A percentile compares a stretch with the other conserved stretches of the same genome.
phyloP scores from a whole-genome alignment of 2,113 vertebrate genomes.

The Plectropomus leopardus region DNA sequence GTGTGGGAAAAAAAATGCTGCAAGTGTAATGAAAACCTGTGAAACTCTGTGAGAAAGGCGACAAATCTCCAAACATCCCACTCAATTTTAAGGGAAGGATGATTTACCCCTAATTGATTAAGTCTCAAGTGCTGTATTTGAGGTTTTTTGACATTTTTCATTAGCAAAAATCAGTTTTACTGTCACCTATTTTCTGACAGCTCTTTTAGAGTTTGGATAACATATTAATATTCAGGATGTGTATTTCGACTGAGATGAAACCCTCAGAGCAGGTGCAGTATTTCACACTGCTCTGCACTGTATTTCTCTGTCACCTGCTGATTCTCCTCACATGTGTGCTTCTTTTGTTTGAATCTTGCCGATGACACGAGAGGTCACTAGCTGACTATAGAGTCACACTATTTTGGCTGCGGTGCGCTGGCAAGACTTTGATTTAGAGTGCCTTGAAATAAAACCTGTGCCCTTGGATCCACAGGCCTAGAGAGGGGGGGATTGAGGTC shows the following conservation, averaged over 20 bases:
- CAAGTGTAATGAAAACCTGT: background rate
- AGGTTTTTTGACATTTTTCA: conserved; percentile 7
- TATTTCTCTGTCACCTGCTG: conserved; percentile 11
- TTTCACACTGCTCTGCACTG: background rate
- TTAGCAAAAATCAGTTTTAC: background rate
- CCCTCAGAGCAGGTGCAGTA: conserved; percentile 12
- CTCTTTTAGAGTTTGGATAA: conserved; percentile 5
- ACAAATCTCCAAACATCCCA: background rate
- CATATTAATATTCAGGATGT: conserved; percentile 7
- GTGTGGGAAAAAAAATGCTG: no score
- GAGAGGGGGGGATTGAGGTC: conserved; percentile 70
- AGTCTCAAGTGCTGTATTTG: background rate
- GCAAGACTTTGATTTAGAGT: conserved; percentile 20
- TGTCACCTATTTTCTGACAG: conserved; percentile 8
- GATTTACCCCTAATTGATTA: conserved; percentile 2
- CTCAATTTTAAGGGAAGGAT: conserved; percentile 10
- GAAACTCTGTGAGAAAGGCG: background rate
- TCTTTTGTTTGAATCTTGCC: conserved; percentile 34
- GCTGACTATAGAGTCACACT: background rate
- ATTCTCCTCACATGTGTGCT: conserved; percentile 14
- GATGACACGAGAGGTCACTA: background rate
- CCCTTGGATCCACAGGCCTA: conserved; percentile 48
- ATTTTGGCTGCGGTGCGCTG: conserved; percentile 6
- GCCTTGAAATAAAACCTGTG: conserved; percentile 38
- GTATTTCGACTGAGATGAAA: conserved; percentile 20